These are phyloP conservation scores for Argyresthia albistria DNA, from an alignment of 2,888 invertebrate genomes.

Conservation along the genomic window DNA sequence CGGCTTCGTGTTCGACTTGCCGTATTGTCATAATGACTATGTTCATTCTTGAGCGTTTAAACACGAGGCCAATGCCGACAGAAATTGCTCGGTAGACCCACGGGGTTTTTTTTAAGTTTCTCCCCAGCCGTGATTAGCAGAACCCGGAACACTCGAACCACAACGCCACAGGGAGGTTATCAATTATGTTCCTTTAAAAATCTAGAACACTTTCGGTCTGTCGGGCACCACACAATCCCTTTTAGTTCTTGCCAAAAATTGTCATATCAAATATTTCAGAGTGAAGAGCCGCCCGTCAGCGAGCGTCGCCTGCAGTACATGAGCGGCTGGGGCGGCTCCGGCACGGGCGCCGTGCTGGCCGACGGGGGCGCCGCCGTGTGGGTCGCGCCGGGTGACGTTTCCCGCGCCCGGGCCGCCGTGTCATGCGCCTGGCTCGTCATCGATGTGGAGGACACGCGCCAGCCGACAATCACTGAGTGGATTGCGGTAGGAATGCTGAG, in stretches of 20 bases:
- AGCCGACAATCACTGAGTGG: constrained; percentile 79
- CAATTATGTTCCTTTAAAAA: too few relatives aligned
- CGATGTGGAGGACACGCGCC: constrained; percentile 77
- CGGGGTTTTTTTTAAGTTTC: too few relatives aligned
- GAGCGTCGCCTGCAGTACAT: constrained; percentile 85
- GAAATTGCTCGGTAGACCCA: too few relatives aligned
- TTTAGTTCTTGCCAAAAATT: neutral
- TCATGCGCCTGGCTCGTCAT: constrained; percentile 93
- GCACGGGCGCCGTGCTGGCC: constrained; percentile 78
- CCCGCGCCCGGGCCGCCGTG: constrained; percentile 88
- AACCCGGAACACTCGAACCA: too few relatives aligned
- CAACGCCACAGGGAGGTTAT: too few relatives aligned
- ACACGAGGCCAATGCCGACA: too few relatives aligned
- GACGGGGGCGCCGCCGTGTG: constrained; percentile 91
- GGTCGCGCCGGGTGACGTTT: constrained; percentile 91
- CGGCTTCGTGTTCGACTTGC: too few relatives aligned
- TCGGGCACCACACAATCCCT: neutral
- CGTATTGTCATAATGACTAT: too few relatives aligned
- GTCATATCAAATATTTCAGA: constrained; percentile 58
- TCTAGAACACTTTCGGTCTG: too few relatives aligned
- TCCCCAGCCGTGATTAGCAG: too few relatives aligned
- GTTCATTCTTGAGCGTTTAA: too few relatives aligned
- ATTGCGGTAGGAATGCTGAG: constrained; percentile 49
- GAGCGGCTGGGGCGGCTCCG: constrained; percentile 87
- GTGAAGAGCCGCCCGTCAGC: constrained; percentile 81